Base-by-base conservation (phyloP, 2,113 vertebrate genomes). In the Pungitius pungitius region DNA sequence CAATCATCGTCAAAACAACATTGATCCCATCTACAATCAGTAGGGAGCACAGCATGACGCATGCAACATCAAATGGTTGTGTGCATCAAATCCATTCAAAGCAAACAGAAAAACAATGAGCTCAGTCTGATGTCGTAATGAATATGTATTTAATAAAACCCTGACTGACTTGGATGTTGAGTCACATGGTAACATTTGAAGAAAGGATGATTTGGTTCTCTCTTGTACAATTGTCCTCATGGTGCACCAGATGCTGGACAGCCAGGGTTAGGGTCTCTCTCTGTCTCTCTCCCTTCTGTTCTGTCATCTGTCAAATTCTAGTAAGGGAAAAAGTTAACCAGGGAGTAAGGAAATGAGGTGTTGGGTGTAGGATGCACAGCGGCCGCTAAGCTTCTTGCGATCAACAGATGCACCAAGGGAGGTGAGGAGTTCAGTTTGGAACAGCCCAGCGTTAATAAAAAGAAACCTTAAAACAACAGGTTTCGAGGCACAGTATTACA, bases 351-450 rank as follows among this genome's bases (percentile, higher is more conserved):
- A 51, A n/a, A 69, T 61, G n/a, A 77, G 65, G 57, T 76, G 72
- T 11, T 14, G 59, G 56, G 24, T 62, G 79, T 70, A 47, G 76
- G 74, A 82, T 78, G 37, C 78, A 10, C 58, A 78, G 75, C 75
- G 70, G 62, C 65, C 0, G 4, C 57, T 72, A 55, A 66, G 73
- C 73, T 24, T 15, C 69, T 61, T 56, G 56, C 76, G 49, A 52
- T 63, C 70, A 75, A 54, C 83, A 87, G 81, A 73, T 78, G 81
- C 79, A 69, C 18, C 13, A 69, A 26, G 55, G 74, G 70, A 82
- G 78, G 65, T 1, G 63, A 76, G 69, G 81, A 69, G 56, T n/a
- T 56, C 56, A 49, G 20, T 35, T n/a, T 30, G 30, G 10, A 58
- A 35, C 47, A 30, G n/a, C 15, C 35, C 27, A 8, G 3, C 30